Evolutionary conservation across 1,140 invertebrate species (phyloP).

Genomic region (Pseudachorutes palmiensis): DNA sequence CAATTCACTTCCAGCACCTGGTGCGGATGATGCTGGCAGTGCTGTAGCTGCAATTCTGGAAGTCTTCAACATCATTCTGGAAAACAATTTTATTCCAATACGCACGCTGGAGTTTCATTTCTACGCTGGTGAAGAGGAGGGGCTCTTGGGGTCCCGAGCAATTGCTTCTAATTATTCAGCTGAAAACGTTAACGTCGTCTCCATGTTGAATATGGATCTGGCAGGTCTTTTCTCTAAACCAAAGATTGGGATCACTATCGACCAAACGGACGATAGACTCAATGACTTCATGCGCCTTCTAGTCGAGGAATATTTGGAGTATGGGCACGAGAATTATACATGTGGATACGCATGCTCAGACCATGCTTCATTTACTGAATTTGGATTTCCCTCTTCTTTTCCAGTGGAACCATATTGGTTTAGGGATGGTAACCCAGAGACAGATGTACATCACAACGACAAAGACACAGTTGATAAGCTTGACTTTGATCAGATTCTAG

Average conservation of each 20-base stretch:
- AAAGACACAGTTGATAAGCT: background rate
- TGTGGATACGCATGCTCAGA: background rate
- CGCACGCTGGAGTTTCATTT: conserved; percentile 2
- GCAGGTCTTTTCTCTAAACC: background rate
- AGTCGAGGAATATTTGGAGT: background rate
- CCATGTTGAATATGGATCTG: background rate
- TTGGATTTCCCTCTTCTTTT: background rate
- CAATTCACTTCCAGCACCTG: background rate
- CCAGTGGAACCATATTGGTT: background rate
- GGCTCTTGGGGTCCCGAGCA: background rate
- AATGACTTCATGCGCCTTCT: background rate
- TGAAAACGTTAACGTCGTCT: background rate
- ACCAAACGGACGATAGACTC: background rate
- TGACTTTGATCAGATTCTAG: background rate
- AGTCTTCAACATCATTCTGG: background rate
- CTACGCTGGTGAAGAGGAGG: background rate
- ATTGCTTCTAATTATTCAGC: background rate
- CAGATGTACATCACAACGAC: background rate
- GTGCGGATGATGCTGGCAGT: conserved; percentile 7
- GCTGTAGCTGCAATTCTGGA: conserved; percentile 4
- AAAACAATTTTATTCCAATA: conserved; percentile 8
- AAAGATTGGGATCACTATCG: background rate
- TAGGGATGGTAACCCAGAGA: background rate
- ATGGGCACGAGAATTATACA: background rate
- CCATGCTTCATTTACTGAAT: background rate